These are phyloP conservation scores for Ceyx margarethae DNA, from an alignment of 2,113 vertebrate genomes.

Conservation along the genomic window DNA sequence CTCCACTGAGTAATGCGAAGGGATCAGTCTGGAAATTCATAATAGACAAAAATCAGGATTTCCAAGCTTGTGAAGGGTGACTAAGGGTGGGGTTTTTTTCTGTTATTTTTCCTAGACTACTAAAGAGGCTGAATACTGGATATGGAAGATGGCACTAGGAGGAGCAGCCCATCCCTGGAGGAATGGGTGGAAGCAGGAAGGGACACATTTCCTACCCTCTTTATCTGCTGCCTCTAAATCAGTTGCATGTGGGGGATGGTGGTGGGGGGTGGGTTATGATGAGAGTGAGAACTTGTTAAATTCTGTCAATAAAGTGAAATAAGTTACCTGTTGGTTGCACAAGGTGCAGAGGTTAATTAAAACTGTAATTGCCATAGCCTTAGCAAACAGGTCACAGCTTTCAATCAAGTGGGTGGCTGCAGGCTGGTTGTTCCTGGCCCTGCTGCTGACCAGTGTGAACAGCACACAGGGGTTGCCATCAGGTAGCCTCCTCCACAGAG, in stretches of 20 bases:
- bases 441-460: not conserved
- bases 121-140: not conserved
- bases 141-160: not conserved
- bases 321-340: not conserved
- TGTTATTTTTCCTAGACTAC: not conserved
- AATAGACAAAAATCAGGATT: not conserved
- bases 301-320: conserved; percentile 9
- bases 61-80: not conserved
- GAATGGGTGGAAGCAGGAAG: not conserved
- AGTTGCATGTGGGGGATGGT: no score
- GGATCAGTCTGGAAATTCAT: not conserved
- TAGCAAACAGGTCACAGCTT: not conserved
- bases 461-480: not conserved
- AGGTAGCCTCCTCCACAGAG: not conserved
- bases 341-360: conserved; percentile 54
- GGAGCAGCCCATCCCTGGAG: not conserved
- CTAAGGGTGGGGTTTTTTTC: not conserved
- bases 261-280: not conserved
- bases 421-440: not conserved
- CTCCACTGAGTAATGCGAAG: not conserved
- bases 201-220: not conserved
- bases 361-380: conserved; percentile 3
- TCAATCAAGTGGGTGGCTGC: not conserved
- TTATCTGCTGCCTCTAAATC: not conserved
- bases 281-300: not conserved